Base-by-base conservation (phyloP, 2,797 vertebrate species). In the Semotilus atromaculatus region DNA sequence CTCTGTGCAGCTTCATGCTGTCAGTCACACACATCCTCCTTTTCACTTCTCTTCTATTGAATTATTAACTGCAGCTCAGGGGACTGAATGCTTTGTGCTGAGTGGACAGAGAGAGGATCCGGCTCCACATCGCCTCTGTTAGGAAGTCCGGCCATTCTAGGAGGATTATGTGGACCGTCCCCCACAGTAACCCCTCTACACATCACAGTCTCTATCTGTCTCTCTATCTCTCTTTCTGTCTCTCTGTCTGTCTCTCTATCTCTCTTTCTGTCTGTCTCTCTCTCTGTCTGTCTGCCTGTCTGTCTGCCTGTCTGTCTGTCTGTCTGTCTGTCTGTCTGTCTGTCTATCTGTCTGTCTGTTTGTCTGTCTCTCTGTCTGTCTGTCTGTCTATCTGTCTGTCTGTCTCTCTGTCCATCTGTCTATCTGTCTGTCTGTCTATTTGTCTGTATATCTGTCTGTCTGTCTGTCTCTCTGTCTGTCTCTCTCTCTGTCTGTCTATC, bases 41-140 rank as follows among this genome's bases (percentile, higher is more conserved):
- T 90, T 90, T 90, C 87, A 91, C 88, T 86, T 86, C 86, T 87
- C 91, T 90, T 88, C 91, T 93, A 93, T 92, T 95, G 92, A 95
- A 95, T 95, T 93, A 95, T 95, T 95, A 94, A 95, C 93, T 94
- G 90, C 80, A 86, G 92, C 92, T 95, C 92, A 90, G 90, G 89
- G 91, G 90, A 91, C 90, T 93, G 92, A 95, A 94, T 92, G 85
- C 90, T 89, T 93, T 90, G 90, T 95, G 94, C 94, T 95, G 94
- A 95, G 91, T 94, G 87, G 94, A 94, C 93, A 92, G 90, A 88
- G 89, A 88, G 88, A 88, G 91, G 91, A 94, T 93, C 93, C 89
- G 90, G 92, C 93, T 91, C 94, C 90, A 89, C 88, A 85, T 89
- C 89, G 92, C 92, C 91, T 86, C 87, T 88, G 89, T 93, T 94